Conservation (phyloP, 2,888 invertebrate genomes). For the Latheticus oryzae region DNA sequence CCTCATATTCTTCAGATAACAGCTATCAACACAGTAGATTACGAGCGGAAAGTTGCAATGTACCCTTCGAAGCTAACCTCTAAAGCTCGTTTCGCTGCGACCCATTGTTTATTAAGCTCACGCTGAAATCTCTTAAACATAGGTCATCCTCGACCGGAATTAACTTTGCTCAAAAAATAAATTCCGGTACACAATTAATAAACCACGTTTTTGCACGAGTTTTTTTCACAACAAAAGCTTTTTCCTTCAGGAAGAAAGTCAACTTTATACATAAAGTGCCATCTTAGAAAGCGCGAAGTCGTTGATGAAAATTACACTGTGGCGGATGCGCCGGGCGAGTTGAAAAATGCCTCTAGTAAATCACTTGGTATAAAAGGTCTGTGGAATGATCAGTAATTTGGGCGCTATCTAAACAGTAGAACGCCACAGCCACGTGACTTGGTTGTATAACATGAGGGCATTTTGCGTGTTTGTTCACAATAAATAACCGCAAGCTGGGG, state of each 20-base stretch:
- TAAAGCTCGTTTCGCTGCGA: slow-evolving; percentile 26
- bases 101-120: slow-evolving; percentile 38
- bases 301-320: slow-evolving; percentile 18
- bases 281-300: slow-evolving; percentile 9
- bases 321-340: slow-evolving; percentile 26
- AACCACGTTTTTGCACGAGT: not conserved
- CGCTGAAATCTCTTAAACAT: no score
- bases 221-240: not conserved
- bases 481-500: slow-evolving; percentile 45
- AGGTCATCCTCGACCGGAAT: no score
- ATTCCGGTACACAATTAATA: slow-evolving; percentile 1
- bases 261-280: slow-evolving; percentile 4
- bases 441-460: slow-evolving; percentile 45
- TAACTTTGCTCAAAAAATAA: no score
- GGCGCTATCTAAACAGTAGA: slow-evolving; percentile 46
- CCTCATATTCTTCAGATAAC: slow-evolving; percentile 49
- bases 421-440: slow-evolving; percentile 46
- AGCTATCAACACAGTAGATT: slow-evolving; percentile 47
- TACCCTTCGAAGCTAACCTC: slow-evolving; percentile 27
- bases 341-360: slow-evolving; percentile 45
- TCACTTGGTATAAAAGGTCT: slow-evolving; percentile 42
- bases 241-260: slow-evolving; percentile 1
- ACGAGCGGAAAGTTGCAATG: slow-evolving; percentile 42
- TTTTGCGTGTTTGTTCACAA: slow-evolving; percentile 48
- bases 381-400: slow-evolving; percentile 48